These are phyloP conservation scores for Scalopus aquaticus DNA, from an alignment of 2,113 vertebrate genomes.

Conservation along the genomic window DNA sequence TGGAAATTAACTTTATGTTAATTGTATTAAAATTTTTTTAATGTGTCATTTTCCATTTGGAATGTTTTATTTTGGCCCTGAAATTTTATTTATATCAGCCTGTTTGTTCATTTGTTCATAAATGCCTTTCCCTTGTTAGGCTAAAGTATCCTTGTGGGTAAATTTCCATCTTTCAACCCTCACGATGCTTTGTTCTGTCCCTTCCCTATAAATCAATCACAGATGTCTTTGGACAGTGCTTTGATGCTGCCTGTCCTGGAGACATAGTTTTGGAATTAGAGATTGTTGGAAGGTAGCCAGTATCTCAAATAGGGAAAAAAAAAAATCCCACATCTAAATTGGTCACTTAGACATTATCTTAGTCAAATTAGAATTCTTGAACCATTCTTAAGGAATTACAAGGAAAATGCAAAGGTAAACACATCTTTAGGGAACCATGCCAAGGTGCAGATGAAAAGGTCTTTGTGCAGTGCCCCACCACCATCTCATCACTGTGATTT, in stretches of 20 bases:
- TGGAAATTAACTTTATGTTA: slow-evolving; percentile 36
- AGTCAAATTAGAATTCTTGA: neutral
- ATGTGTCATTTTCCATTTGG: slow-evolving; percentile 1
- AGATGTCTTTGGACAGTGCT: slow-evolving; percentile 6
- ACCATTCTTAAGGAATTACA: neutral
- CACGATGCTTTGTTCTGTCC: neutral
- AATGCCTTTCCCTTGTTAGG: neutral
- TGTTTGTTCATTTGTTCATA: neutral
- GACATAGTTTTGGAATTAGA: slow-evolving; percentile 48
- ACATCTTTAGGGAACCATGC: neutral
- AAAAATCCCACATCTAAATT: slow-evolving; percentile 49
- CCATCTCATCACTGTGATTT: neutral
- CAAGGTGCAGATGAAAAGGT: neutral
- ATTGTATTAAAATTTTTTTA: neutral
- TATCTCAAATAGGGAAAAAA: slow-evolving; percentile 50
- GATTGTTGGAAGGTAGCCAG: slow-evolving; percentile 47
- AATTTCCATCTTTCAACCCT: slow-evolving; percentile 28
- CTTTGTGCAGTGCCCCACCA: neutral
- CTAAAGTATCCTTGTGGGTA: neutral
- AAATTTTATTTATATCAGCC: neutral
- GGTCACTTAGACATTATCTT: slow-evolving; percentile 29
- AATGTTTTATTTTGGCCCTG: slow-evolving; percentile 24
- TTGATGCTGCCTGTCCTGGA: slow-evolving; percentile 25
- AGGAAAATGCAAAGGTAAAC: slow-evolving; percentile 29
- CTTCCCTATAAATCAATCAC: neutral